Conservation (phyloP, 2,113 vertebrate genomes). For the Anser cygnoides region DNA sequence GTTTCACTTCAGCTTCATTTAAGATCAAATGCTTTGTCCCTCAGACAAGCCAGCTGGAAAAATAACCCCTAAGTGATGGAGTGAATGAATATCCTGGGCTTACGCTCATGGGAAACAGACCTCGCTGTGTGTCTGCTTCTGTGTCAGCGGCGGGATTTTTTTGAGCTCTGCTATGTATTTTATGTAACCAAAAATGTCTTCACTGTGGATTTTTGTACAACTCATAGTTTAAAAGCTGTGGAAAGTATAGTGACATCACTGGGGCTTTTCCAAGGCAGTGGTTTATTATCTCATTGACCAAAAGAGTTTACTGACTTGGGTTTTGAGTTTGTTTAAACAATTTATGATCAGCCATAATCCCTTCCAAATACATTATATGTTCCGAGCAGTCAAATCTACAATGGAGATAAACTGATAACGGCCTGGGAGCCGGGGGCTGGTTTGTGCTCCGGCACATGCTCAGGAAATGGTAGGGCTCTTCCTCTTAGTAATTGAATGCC, state of each 20-base stretch:
- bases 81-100: not conserved
- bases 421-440: not conserved
- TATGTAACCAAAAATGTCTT: not conserved
- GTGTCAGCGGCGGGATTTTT: not conserved
- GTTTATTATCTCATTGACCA: conserved; percentile 58
- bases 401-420: not conserved
- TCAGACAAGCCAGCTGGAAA: not conserved
- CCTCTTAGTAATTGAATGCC: not conserved
- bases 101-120: accelerated
- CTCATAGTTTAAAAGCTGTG: not conserved
- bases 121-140: not conserved
- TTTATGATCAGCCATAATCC: not conserved
- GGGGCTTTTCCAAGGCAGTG: conserved; percentile 10
- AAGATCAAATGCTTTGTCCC: not conserved
- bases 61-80: not conserved
- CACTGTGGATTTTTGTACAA: not conserved
- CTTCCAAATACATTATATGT: not conserved
- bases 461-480: not conserved
- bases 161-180: not conserved
- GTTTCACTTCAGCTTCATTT: not conserved
- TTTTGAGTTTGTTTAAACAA: not conserved
- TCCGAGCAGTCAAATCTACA: not conserved
- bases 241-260: conserved; percentile 22
- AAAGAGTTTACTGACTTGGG: not conserved
- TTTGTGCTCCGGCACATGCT: not conserved